A percentile compares a stretch with the other conserved stretches of the same genome.
phyloP scores from a whole-genome alignment of 2,113 vertebrate genomes.

The Gymnogyps californianus region DNA sequence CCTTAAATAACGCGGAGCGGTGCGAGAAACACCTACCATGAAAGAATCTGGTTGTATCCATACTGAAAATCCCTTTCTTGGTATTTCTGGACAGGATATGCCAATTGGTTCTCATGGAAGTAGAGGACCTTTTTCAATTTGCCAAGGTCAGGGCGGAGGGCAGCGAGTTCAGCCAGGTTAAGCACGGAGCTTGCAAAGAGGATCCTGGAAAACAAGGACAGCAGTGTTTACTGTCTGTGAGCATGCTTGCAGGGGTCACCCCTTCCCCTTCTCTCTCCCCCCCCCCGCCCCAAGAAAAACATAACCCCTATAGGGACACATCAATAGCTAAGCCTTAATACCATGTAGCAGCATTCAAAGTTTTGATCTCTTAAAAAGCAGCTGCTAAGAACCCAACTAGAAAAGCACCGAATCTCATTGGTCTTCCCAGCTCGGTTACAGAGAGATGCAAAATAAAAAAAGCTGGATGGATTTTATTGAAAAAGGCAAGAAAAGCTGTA shows the following conservation, averaged over 20 bases:
- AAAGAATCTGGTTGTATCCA: constrained; percentile 92
- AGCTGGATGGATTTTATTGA: constrained; percentile 76
- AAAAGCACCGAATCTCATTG: constrained; percentile 81
- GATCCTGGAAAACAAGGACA: constrained; percentile 84
- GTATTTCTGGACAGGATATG: constrained; percentile 89
- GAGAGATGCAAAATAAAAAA: constrained; percentile 64
- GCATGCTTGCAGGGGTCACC: constrained; percentile 69
- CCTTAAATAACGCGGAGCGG: not conserved
- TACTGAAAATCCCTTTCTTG: constrained; percentile 96
- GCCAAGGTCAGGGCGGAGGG: constrained; percentile 89
- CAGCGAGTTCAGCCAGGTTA: constrained; percentile 88
- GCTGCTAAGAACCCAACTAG: constrained; percentile 73
- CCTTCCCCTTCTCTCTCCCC: constrained; percentile 58
- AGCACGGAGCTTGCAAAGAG: constrained; percentile 93
- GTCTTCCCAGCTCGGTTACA: constrained; percentile 72
- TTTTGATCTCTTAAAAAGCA: constrained; percentile 86
- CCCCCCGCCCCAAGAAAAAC: constrained; percentile 66
- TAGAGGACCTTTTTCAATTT: constrained; percentile 91
- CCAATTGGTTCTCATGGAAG: constrained; percentile 97
- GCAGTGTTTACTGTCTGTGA: constrained; percentile 70
- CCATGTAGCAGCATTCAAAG: constrained; percentile 69
- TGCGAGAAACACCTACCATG: constrained; percentile 71
- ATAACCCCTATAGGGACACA: constrained; percentile 81
- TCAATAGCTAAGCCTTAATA: constrained; percentile 81
- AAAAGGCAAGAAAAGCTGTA: constrained; percentile 75